Conservation (phyloP, 1,140 invertebrate species). For the Saxidomus purpurata region DNA sequence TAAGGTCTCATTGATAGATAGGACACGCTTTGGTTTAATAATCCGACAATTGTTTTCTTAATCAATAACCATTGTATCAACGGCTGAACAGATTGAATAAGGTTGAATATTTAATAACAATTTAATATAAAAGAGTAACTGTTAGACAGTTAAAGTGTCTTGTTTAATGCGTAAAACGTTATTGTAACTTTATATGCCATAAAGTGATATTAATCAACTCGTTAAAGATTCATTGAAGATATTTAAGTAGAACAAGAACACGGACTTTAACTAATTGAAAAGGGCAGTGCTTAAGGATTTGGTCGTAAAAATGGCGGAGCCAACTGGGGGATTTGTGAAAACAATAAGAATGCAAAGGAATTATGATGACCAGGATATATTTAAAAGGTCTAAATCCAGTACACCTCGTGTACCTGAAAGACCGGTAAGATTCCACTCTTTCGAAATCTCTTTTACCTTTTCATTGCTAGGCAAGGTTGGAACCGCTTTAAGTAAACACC, state of each 20-base stretch:
- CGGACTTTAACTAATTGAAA: too few species aligned
- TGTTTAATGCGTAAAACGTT: neutral
- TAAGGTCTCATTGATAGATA: neutral
- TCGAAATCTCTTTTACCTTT: too few species aligned
- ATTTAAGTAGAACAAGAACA: too few species aligned
- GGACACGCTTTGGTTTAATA: neutral
- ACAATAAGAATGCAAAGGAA: slow-evolving; percentile 52
- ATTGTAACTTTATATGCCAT: neutral
- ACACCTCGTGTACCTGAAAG: slow-evolving; percentile 14
- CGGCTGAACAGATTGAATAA: neutral
- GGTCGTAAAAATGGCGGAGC: neutral
- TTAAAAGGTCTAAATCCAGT: slow-evolving; percentile 10
- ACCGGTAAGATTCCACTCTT: slow-evolving; percentile 24
- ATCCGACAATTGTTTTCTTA: neutral
- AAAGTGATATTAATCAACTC: neutral
- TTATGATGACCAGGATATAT: slow-evolving; percentile 45
- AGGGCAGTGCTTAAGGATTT: neutral
- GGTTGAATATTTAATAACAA: slow-evolving; percentile 14
- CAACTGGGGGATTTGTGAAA: slow-evolving; percentile 41
- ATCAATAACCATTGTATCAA: slow-evolving; percentile 24
- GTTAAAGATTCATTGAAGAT: neutral
- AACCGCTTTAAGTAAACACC: too few species aligned
- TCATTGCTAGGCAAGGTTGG: too few species aligned
- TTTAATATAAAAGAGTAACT: slow-evolving; percentile 12
- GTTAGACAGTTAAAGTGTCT: slow-evolving; percentile 4